Base-by-base conservation (phyloP, 1,140 invertebrate genomes). In the Ectropis grisescens region DNA sequence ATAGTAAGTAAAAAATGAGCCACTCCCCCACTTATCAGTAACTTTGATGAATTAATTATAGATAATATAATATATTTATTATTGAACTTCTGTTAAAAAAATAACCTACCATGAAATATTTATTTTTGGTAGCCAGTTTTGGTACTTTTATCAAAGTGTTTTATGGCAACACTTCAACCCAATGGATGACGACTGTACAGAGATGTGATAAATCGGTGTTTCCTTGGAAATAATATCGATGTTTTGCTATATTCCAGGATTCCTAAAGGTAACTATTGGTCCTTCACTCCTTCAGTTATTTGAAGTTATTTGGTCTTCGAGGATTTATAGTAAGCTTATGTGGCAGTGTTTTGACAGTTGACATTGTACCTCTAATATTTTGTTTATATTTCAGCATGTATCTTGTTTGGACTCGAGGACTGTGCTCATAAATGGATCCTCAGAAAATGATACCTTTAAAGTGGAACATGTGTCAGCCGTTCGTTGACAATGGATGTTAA, bases 281-380 rank as follows among this genome's bases (percentile, higher is more conserved):
- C n/a, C n/a, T n/a, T n/a, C n/a, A n/a, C n/a, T n/a, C n/a, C n/a
- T n/a, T n/a, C n/a, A n/a, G n/a, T n/a, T n/a, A n/a, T n/a, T n/a
- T n/a, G n/a, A n/a, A n/a, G n/a, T n/a, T n/a, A n/a, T n/a, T n/a
- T n/a, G n/a, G n/a, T 22, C 4, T 22, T 4, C 9, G 19, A 26
- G 10, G 10, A 26, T 10, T 7, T 7, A 26, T 3, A 29, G 9
- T 28, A 23, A 37, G 65, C 56, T 11, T 75, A 81, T 81, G 75
- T 81, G 75, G 75, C 75, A 75, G 55, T 71, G 65, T 81, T 78
- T 72, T 81, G 75, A 81, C 75, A 78, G 62, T 74, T 81, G 72
- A 67, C 68, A 75, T 50, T 58, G 39, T 47, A 48, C 58, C 41
- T 48, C 52, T 65, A 35, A 56, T 61, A 74, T 64, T 71, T 76